Evolutionary conservation across 1,140 invertebrate species (phyloP), one percentile per base, ranked within the genome.

Genomic region (Procambarus virginalis): DNA sequence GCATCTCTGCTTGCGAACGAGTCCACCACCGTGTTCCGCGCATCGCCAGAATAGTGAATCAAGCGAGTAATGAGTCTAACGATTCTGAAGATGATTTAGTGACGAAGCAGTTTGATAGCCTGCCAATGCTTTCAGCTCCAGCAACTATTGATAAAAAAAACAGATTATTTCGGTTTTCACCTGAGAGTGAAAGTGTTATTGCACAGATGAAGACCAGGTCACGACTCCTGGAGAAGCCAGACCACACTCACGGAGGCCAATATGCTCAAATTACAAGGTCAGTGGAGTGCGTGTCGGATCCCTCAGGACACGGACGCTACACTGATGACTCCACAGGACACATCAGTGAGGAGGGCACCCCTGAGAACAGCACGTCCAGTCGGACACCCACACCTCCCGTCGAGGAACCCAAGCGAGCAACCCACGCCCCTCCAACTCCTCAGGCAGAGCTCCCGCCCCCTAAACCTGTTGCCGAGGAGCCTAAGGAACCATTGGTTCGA

Each of bases 131-230:
- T 3, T 92, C 89, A 60, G 86, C 91, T 9, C 89, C 91, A 1
- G 91, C 89, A 60, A 55, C 86, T 45, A n/a, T 91, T 34, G 91
- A 92, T 20, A 92, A 91, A n/a, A 92, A 89, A 49, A 91, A 85
- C 78, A 68, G 88, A 45, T 76, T 88, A 1, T 92, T 92, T 68
- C 84, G 85, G 48, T 91, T 92, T 46, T 86, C 91, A 9, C 76
- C 89, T 5, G 89, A 92, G 5, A 87, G 34, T 51, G 86, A 87
- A 78, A 76, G 58, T 17, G 34, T 45, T 9, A 12, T 79, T 8
- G 87, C 80, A 14, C 64, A 64, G 20, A 76, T 89, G 9, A 89
- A 89, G 58, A 45, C 82, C 60, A 34, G 88, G 22, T 83, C 88
- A 12, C 51, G 88, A 9, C 75, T 89, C 5, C 81, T 89, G 3